Evolutionary conservation across 2,797 vertebrate genomes (phyloP).

Genomic region (Rhincodon typus): DNA sequence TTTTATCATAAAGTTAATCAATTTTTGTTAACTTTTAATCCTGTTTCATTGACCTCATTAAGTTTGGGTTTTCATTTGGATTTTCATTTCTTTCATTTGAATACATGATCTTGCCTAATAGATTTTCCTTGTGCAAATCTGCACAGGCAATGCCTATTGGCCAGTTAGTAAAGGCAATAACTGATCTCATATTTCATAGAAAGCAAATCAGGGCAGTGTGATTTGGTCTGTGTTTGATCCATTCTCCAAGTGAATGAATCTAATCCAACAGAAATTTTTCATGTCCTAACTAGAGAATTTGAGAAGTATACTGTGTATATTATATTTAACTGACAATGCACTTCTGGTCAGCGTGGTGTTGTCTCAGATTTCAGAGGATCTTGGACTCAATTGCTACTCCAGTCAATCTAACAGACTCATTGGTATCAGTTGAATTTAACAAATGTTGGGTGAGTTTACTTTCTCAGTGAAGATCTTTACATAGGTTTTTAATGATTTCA

Average conservation of each 20-base stretch:
- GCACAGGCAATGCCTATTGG: neutral
- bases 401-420: neutral
- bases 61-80: neutral
- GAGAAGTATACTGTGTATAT: neutral
- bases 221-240: neutral
- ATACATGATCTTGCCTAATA: neutral
- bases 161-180: neutral
- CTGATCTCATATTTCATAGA: neutral
- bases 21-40: neutral
- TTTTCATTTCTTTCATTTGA: neutral
- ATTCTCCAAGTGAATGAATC: neutral
- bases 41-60: neutral
- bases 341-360: neutral
- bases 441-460: neutral
- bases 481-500: neutral
- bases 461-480: neutral
- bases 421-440: neutral
- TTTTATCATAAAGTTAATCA: no score
- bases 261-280: neutral
- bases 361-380: neutral
- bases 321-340: neutral
- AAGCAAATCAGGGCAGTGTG: neutral
- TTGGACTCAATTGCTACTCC: neutral
- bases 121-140: neutral
- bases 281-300: neutral